Evolutionary conservation across 2,797 vertebrate species (phyloP), one percentile per base, ranked within the genome.

Genomic region (Argyrosomus regius): DNA sequence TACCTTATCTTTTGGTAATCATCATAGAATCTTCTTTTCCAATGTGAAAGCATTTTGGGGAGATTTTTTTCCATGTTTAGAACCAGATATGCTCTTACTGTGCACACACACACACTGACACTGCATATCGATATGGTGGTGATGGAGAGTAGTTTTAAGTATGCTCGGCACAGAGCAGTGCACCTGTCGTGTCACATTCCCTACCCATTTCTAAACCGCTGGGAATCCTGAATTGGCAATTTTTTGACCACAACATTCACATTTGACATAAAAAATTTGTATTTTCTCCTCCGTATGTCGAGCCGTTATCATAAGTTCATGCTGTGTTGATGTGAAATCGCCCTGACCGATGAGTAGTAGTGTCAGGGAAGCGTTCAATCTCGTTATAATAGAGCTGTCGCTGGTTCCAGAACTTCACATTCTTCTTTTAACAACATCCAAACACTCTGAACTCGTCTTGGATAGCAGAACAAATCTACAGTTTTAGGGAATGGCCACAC

Each of bases 1-100:
- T 93, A 94, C 93, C 92, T 93, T 69, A 93, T 80, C 58, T 79
- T 79, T 69, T 64, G 79, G 84, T 94, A 93, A 14, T 93, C 88
- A 68, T 90, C 89, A 92, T 87, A 91, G 80, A 77, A 35, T 87
- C 86, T 75, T 68, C 89, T 81, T 71, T 83, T 92, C 90, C 90
- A 87, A 73, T 50, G 83, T 62, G 91, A 92, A 87, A 89, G 93
- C 93, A 88, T 90, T 91, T 83, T 64, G 81, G 78, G 52, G 74
- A 93, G 69, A 92, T 84, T 77, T 84, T 26, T 58, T 72, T 50
- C 31, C 45, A 76, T 43, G 45, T 90, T 93, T 85, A 91, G 72
- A 86, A 83, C 22, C 26, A 78, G 60, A 66, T 31, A 62, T 50
- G 20, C 74, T 72, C 11, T 69, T 3, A 78, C 17, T n/a, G n/a